Base-by-base conservation (phyloP, 2,797 vertebrate genomes). In the Malurus splendens region DNA sequence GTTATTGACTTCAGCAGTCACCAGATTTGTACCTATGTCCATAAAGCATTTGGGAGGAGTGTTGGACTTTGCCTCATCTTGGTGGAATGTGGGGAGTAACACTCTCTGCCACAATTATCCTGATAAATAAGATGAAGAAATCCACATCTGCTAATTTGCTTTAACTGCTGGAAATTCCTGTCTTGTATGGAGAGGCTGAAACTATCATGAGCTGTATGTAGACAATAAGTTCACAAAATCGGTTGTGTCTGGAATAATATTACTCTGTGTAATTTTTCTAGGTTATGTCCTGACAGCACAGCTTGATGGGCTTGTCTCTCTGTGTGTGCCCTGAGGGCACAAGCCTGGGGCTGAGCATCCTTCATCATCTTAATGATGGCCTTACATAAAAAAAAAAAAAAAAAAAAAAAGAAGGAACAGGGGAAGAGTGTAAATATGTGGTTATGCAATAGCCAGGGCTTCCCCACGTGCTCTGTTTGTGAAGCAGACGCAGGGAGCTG, bases 311-410 rank as follows among this genome's bases (percentile, higher is more conserved):
- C 15, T 33, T 41, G 9, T 56, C 33, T 71, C 23, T 51, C 33
- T 27, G 42, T 1, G 0, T 1, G 3, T 59, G 30, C 28, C 6
- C 82, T 50, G 60, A 36, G 10, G 13, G 28, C 30, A n/a, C 18
- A 11, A 56, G 14, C 14, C 23, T 41, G 28, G 19, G 44, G 30
- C 25, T 70, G 27, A 60, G 42, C 54, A 77, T 62, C 67, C 38
- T 60, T 70, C 0, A 0, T 67, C 38, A 16, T 48, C 65, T 52
- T 14, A 82, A 41, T 17, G 23, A 41, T 1, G 1, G 47, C 12
- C 13, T 84, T 50, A 33, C 36, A 2, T 22, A 1, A 38, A 72
- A 47, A 32, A 54, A 14, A 39, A 39, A 12, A 39, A 39, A 12
- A 39, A 32, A 20, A 18, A 33, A 10, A 12, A 10, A 55, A 11